Evolutionary conservation across 2,888 invertebrate genomes (phyloP), one percentile per base, ranked within the genome.

Genomic region (Acanthoscelides obtectus): DNA sequence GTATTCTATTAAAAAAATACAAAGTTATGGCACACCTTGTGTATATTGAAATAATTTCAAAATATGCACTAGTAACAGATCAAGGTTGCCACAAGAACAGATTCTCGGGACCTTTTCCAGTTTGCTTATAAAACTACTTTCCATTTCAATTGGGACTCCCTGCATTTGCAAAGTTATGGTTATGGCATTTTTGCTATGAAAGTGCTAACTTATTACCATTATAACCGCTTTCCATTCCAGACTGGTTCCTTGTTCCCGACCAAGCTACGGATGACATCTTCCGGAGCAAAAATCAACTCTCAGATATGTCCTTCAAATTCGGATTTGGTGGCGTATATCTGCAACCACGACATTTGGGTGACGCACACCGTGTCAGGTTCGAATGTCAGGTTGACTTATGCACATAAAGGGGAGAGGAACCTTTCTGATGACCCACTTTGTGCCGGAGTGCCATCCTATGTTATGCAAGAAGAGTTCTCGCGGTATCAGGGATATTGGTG

Each of bases 401-500:
- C 91, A 0, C 91, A 91, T 79, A 91, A 90, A 83, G 80, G 91
- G 2, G 89, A 90, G 6, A 86, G 89, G 76, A 89, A 88, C 74
- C 86, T 95, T 79, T 89, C 91, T 0, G 94, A 95, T 77, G 96
- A 96, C 85, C 95, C 96, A 0, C 85, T 93, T 0, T 94, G 93
- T 80, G 96, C 98, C 0, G 99, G 99, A 0, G 93, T 96, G n/a
- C 98, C 99, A 0, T 97, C 97, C 0, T 99, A 98, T 86, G 97
- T 99, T 0, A 97, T 97, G 84, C 99, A 99, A 85, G 99, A 99
- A 84, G 99, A 99, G 86, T 98, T 99, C 86, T 94, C 94, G 76
- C 88, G 98, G 63, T 99, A 97, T 84, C 95, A 95, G 72, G 99
- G 98, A 0, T 98, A 96, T 85, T 99, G 99, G 99, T 99, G 99